Percentiles rank a stretch among this genome's conserved stretches.
Evolutionary conservation across 1,140 invertebrate species (phyloP).

Genomic region (Ptiloglossa arizonensis): DNA sequence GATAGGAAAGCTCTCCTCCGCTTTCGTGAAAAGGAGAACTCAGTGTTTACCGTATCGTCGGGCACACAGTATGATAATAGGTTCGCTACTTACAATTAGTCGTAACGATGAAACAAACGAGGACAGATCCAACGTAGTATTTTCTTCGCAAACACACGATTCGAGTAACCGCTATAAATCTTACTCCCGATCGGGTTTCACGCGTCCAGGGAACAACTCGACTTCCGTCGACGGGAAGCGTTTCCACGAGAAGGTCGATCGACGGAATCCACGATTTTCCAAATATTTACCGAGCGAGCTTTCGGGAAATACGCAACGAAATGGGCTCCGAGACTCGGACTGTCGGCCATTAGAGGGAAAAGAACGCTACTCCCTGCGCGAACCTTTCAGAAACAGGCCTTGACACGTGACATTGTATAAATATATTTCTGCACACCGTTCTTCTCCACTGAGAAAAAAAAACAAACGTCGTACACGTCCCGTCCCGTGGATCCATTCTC

Average conservation of each 20-base stretch:
- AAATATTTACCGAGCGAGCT: constrained; percentile 30
- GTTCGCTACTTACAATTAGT: not conserved
- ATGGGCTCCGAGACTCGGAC: not conserved
- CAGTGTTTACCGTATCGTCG: not conserved
- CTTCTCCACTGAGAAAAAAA: no score
- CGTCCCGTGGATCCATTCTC: no score
- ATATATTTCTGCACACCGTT: no score
- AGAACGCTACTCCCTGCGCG: not conserved
- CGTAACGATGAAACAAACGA: not conserved
- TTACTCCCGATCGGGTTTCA: not conserved
- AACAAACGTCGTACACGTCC: no score
- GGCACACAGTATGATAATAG: not conserved
- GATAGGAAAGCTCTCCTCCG: no score
- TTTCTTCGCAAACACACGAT: constrained; percentile 21
- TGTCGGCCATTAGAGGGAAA: not conserved
- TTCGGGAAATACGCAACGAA: constrained; percentile 3
- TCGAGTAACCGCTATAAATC: constrained; percentile 15
- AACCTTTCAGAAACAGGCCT: constrained; percentile 23
- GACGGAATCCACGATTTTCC: not conserved
- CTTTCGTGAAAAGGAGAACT: no score
- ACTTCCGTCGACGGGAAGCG: not conserved
- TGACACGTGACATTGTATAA: no score
- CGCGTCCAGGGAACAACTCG: not conserved
- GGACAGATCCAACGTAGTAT: not conserved
- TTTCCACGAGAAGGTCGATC: not conserved